These are phyloP conservation scores for Apis dorsata DNA, from an alignment of 1,140 invertebrate genomes.

Conservation along the genomic window DNA sequence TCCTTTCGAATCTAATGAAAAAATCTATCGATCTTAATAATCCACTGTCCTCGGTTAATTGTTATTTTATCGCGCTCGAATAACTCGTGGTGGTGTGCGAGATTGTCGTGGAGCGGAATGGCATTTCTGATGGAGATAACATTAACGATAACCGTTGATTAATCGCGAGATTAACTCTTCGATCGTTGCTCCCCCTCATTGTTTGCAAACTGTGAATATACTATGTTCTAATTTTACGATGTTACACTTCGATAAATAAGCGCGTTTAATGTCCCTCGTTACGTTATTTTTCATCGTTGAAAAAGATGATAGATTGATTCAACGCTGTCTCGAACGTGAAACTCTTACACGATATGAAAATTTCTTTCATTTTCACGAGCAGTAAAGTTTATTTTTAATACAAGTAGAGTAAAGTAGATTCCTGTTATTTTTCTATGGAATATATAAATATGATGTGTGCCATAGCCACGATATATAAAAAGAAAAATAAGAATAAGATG, in stretches of 20 bases:
- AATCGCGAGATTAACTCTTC: slow-evolving; percentile 38
- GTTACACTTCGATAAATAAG: not conserved
- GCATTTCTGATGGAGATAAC: slow-evolving; percentile 6
- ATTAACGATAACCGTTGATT: slow-evolving; percentile 42
- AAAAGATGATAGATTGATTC: not conserved
- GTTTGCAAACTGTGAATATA: slow-evolving; percentile 30
- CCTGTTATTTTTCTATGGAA: too few species aligned
- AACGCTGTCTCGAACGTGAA: too few species aligned
- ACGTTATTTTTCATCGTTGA: not conserved
- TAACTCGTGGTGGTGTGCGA: too few species aligned
- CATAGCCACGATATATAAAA: too few species aligned
- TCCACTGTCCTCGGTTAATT: not conserved
- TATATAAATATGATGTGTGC: too few species aligned
- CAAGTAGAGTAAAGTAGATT: too few species aligned
- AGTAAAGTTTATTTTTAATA: too few species aligned
- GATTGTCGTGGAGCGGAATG: not conserved
- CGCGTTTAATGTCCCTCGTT: not conserved
- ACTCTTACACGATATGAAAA: too few species aligned
- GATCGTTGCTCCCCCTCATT: not conserved
- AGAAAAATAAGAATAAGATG: too few species aligned
- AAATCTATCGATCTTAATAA: not conserved
- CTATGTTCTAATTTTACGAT: slow-evolving; percentile 25
- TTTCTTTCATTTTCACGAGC: too few species aligned
- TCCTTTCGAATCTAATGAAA: not conserved
- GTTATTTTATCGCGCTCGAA: not conserved